phyloP scores from a whole-genome alignment of 1,140 invertebrate species.

The Grapholita molesta region DNA sequence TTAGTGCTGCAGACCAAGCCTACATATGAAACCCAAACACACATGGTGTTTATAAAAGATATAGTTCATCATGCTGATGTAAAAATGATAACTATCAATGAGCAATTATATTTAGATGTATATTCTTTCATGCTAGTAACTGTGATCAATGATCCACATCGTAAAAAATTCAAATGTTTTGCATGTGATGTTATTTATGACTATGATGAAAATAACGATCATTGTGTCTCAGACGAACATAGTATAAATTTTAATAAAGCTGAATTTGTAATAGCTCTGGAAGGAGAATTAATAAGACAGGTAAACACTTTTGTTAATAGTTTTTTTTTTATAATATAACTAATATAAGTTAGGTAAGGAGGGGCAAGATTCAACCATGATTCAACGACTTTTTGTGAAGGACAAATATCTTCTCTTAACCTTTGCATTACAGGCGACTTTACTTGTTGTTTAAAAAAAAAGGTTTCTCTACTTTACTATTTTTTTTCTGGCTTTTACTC shows the following conservation, averaged over 20 bases:
- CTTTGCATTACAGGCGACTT: too few species aligned
- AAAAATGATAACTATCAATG: too few species aligned
- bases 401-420: too few species aligned
- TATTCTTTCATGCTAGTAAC: conserved; percentile 33
- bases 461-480: too few species aligned
- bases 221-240: conserved; percentile 34
- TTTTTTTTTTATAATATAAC: neutral
- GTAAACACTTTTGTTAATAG: conserved; percentile 24
- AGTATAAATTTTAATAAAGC: conserved; percentile 29
- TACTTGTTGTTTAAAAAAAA: too few species aligned
- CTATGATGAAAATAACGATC: conserved; percentile 21
- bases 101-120: conserved; percentile 23
- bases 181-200: conserved; percentile 33
- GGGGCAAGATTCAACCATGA: too few species aligned
- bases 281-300: conserved; percentile 43
- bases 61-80: too few species aligned
- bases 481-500: too few species aligned
- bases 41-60: too few species aligned
- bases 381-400: too few species aligned
- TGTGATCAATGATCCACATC: conserved; percentile 16
- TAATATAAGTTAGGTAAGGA: too few species aligned
- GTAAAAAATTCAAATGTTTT: conserved; percentile 37
- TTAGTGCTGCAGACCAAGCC: conserved; percentile 32
- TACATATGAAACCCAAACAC: neutral
- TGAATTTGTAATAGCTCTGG: conserved; percentile 23